A percentile compares a stretch with the other conserved stretches of the same genome.
These are phyloP conservation scores for Archaeoteleia sp. DNA, from an alignment of 2,888 invertebrate genomes.

Conservation along the genomic window DNA sequence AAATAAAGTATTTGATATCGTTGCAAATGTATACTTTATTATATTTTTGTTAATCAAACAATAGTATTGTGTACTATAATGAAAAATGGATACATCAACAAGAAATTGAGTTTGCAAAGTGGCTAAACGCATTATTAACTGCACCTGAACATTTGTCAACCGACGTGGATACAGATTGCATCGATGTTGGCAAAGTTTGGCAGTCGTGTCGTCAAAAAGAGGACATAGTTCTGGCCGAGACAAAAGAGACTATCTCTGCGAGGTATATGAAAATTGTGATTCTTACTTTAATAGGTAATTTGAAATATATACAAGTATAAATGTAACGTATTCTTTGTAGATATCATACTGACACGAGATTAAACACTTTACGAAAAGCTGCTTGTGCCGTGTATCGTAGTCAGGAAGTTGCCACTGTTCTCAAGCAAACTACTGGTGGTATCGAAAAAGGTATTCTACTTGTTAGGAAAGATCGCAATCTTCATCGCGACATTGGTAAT, in stretches of 20 bases:
- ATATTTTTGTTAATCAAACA: slow-evolving; percentile 13
- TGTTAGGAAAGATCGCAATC: slow-evolving; percentile 85
- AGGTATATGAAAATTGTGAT: too few relatives aligned
- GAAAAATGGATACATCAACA: slow-evolving; percentile 82
- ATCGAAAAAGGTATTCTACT: slow-evolving; percentile 85
- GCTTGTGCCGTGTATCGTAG: slow-evolving; percentile 81
- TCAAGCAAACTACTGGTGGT: slow-evolving; percentile 82
- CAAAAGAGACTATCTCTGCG: slow-evolving; percentile 82
- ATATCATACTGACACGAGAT: slow-evolving; percentile 80
- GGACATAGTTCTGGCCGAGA: slow-evolving; percentile 80
- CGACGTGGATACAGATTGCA: slow-evolving; percentile 80
- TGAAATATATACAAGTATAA: not conserved
- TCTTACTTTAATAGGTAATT: too few relatives aligned
- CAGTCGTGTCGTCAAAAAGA: slow-evolving; percentile 83
- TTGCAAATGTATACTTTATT: not conserved
- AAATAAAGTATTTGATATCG: too few relatives aligned
- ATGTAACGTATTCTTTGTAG: slow-evolving; percentile 39
- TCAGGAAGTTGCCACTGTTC: slow-evolving; percentile 79
- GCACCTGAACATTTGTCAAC: slow-evolving; percentile 78
- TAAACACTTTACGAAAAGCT: slow-evolving; percentile 81
- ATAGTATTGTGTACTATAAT: slow-evolving; percentile 80
- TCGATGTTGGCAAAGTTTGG: slow-evolving; percentile 86
- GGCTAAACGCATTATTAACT: slow-evolving; percentile 86
- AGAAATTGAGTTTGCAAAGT: slow-evolving; percentile 84
- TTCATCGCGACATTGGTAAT: slow-evolving; percentile 86